phyloP scores from a whole-genome alignment of 2,888 invertebrate genomes.

The Barypeithes pellucidus region DNA sequence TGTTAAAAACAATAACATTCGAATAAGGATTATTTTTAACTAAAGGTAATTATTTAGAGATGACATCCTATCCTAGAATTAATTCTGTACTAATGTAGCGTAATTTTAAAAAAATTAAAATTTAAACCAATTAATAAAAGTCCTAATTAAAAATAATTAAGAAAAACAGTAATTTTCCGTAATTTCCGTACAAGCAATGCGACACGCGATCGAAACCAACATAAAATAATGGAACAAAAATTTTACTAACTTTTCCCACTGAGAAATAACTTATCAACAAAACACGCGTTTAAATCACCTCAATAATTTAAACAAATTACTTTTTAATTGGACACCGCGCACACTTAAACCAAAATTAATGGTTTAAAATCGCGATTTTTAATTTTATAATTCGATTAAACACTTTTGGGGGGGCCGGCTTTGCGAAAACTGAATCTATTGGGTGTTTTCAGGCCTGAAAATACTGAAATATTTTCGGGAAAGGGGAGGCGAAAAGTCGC shows the following conservation, averaged over 20 bases:
- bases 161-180: no score
- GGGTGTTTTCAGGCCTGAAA: conserved; percentile 41
- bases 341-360: conserved; percentile 40
- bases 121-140: no score
- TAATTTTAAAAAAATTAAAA: no score
- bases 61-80: no score
- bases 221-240: no score
- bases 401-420: conserved; percentile 38
- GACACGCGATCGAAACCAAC: no score
- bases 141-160: no score
- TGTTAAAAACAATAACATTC: no score
- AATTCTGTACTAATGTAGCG: no score
- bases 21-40: no score
- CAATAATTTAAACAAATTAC: conserved; percentile 32
- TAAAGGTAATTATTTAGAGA: no score
- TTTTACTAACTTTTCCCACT: not conserved
- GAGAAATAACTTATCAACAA: not conserved
- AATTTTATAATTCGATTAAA: conserved; percentile 47
- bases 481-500: conserved; percentile 34
- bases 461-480: conserved; percentile 43
- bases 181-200: no score
- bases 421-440: conserved; percentile 44
- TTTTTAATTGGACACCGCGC: conserved; percentile 36
- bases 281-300: not conserved
- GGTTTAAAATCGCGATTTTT: conserved; percentile 22